A percentile compares a stretch with the other conserved stretches of the same genome.
Evolutionary conservation across 2,113 vertebrate genomes (phyloP).

Genomic region (Triplophysa siluroides): DNA sequence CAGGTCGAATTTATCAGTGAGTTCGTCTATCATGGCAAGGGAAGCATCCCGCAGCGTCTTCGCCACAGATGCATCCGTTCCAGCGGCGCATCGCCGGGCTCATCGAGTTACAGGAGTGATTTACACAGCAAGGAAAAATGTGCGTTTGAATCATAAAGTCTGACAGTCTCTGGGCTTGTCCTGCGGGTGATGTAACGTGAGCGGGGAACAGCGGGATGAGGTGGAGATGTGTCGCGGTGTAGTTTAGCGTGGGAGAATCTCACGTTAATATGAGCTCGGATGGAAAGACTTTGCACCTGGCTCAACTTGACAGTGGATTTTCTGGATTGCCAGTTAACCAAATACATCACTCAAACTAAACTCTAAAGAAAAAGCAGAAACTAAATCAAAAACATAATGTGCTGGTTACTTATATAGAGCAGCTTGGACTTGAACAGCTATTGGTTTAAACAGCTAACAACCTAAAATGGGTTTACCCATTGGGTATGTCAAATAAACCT

Average conservation of each 20-base stretch:
- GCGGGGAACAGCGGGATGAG: slow-evolving; percentile 16
- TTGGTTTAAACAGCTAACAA: no score
- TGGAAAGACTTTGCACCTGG: slow-evolving; percentile 36
- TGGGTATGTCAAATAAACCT: no score
- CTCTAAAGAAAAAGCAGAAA: no score
- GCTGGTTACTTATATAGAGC: no score
- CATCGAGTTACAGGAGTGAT: slow-evolving; percentile 40
- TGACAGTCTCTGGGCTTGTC: slow-evolving; percentile 52
- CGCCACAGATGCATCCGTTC: slow-evolving; percentile 61
- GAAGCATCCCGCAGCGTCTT: slow-evolving; percentile 54
- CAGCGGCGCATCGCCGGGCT: slow-evolving; percentile 48
- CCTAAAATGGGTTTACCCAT: no score
- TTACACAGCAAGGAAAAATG: slow-evolving; percentile 62
- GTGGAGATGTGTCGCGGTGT: slow-evolving; percentile 4
- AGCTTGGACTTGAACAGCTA: no score
- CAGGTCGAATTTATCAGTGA: slow-evolving; percentile 56
- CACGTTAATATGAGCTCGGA: not conserved
- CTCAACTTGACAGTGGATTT: slow-evolving; percentile 39
- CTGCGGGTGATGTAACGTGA: slow-evolving; percentile 46
- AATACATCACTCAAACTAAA: not conserved
- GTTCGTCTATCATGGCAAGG: slow-evolving; percentile 59
- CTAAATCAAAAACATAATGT: no score
- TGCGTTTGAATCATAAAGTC: slow-evolving; percentile 63
- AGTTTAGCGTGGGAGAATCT: slow-evolving; percentile 17
- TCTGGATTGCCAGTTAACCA: slow-evolving; percentile 41